Conservation (phyloP, 2,797 vertebrate genomes). For the Gastrophryne carolinensis region DNA sequence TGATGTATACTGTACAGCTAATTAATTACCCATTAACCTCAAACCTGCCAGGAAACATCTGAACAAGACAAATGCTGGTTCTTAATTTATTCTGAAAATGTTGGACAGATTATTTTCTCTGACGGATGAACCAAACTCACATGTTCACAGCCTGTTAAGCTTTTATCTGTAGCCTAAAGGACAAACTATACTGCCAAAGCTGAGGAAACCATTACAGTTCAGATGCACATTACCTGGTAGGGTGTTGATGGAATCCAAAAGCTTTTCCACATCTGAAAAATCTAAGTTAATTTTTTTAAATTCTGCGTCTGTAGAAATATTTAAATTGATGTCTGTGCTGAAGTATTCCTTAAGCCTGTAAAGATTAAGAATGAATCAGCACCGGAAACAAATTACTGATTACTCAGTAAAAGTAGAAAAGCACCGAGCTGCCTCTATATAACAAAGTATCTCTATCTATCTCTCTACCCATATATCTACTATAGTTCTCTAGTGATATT, state of each 20-base stretch:
- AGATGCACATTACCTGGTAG: conserved; percentile 75
- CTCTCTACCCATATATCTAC: too few relatives aligned
- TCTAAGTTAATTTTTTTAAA: conserved; percentile 77
- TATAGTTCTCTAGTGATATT: too few relatives aligned
- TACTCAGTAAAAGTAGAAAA: too few relatives aligned
- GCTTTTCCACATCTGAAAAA: conserved; percentile 83
- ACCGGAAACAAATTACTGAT: background rate
- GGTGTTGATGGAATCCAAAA: conserved; percentile 87
- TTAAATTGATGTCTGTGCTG: conserved; percentile 74
- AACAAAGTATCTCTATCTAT: too few relatives aligned
- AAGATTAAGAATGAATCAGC: background rate
- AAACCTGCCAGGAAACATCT: background rate
- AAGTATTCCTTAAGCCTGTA: conserved; percentile 81
- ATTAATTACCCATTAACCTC: background rate
- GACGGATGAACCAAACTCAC: background rate
- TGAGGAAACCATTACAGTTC: too few relatives aligned
- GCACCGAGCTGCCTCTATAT: too few relatives aligned
- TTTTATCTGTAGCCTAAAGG: background rate
- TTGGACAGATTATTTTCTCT: background rate
- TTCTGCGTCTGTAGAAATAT: conserved; percentile 71
- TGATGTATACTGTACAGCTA: too few relatives aligned
- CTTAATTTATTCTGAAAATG: background rate
- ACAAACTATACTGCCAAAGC: too few relatives aligned
- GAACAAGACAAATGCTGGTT: background rate
- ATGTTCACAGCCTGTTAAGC: background rate